These are phyloP conservation scores for Dromas ardeola DNA, from an alignment of 2,113 vertebrate genomes.

Conservation along the genomic window DNA sequence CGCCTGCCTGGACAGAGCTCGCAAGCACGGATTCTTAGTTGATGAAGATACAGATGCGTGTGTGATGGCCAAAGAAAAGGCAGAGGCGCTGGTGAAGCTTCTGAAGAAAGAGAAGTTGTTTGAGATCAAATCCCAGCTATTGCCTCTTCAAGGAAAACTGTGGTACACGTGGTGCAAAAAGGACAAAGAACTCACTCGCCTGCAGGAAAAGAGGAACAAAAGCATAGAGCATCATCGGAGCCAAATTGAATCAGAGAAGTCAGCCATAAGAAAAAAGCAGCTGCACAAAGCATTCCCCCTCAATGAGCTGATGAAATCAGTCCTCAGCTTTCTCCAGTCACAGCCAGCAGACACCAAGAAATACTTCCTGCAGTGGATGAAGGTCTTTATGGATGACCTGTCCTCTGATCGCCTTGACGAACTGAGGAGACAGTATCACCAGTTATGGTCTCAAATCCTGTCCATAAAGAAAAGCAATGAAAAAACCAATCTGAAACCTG, in stretches of 20 bases:
- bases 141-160: constrained; percentile 69
- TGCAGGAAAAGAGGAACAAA: constrained; percentile 64
- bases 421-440: constrained; percentile 44
- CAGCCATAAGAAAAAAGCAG: constrained; percentile 19
- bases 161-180: constrained; percentile 69
- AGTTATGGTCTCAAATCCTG: constrained; percentile 54
- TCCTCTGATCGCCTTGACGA: constrained; percentile 8
- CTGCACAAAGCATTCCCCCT: background rate
- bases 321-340: constrained; percentile 39
- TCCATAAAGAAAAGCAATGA: constrained; percentile 28
- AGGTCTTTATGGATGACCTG: constrained; percentile 63
- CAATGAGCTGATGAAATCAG: constrained; percentile 16
- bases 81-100: background rate
- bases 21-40: constrained; percentile 14
- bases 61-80: constrained; percentile 42
- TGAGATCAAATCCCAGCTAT: constrained; percentile 64
- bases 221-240: constrained; percentile 60
- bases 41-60: constrained; percentile 57
- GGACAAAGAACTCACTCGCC: constrained; percentile 68
- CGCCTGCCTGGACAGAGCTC: background rate
- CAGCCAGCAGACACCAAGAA: constrained; percentile 41
- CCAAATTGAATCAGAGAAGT: constrained; percentile 63
- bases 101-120: constrained; percentile 40
- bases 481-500: rapidly evolving
- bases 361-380: constrained; percentile 75